Conservation (phyloP, 2,797 vertebrate species). For the Dendrocincla fuliginosa region DNA sequence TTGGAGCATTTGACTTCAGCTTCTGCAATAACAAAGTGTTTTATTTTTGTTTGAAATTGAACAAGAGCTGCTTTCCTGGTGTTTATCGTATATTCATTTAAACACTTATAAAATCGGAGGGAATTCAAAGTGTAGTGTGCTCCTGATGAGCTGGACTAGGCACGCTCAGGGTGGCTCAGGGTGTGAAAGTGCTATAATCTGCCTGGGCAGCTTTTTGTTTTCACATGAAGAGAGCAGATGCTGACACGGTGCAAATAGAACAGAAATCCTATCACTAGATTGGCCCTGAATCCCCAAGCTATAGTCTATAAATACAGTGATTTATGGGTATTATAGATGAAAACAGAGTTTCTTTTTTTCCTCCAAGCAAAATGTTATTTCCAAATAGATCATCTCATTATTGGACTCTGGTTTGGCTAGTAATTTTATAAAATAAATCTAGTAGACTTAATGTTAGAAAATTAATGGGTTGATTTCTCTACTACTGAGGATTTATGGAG, state of each 20-base stretch:
- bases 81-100: background rate
- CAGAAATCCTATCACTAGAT: conserved; percentile 26
- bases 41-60: background rate
- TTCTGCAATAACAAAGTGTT: background rate
- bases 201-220: conserved; percentile 40
- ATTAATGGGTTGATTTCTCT: background rate
- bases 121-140: background rate
- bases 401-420: background rate
- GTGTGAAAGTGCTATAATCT: conserved; percentile 22
- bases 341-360: background rate
- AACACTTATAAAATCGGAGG: background rate
- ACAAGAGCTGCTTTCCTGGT: background rate
- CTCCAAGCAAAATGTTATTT: background rate
- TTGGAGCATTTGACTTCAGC: background rate
- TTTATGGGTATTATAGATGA: conserved; percentile 10
- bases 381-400: background rate
- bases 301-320: conserved; percentile 15
- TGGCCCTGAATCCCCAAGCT: background rate
- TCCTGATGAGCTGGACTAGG: background rate
- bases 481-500: background rate
- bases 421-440: background rate
- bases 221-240: conserved; percentile 19
- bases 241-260: background rate
- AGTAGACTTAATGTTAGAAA: background rate
- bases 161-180: background rate